A percentile compares a stretch with the other conserved stretches of the same genome.
Conservation (phyloP, 2,888 invertebrate genomes). For the Luperina nickerlii region DNA sequence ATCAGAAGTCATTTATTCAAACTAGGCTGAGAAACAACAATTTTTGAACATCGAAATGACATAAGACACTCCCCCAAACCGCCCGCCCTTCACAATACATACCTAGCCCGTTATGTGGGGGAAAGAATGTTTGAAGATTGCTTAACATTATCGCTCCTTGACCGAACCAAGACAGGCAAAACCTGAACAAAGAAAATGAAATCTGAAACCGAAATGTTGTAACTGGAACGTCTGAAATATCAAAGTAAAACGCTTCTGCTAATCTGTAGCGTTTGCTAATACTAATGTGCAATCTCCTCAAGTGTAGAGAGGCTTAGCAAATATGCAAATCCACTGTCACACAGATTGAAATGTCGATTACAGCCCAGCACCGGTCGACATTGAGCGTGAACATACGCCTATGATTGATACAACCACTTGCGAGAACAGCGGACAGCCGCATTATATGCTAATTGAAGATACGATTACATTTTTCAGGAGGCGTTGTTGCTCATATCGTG, state of each 20-base stretch:
- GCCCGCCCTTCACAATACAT: not conserved
- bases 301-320: constrained; percentile 45
- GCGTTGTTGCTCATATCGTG: not conserved
- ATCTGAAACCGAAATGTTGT: not conserved
- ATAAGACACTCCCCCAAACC: no score
- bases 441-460: constrained; percentile 52
- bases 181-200: not conserved
- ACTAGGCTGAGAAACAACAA: not conserved
- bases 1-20: not conserved
- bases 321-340: constrained; percentile 64
- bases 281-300: constrained; percentile 36
- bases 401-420: constrained; percentile 38
- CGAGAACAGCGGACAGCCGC: not conserved
- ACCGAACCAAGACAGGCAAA: no score
- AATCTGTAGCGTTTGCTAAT: constrained; percentile 4
- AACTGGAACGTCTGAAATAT: not conserved
- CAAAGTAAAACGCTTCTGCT: not conserved
- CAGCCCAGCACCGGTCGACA: constrained; percentile 54
- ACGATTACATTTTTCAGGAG: constrained; percentile 24
- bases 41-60: not conserved
- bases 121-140: not conserved
- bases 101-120: not conserved
- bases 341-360: constrained; percentile 65
- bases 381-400: constrained; percentile 49
- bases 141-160: not conserved